Evolutionary conservation across 1,140 invertebrate species (phyloP).

Genomic region (Mizuhopecten yessoensis): DNA sequence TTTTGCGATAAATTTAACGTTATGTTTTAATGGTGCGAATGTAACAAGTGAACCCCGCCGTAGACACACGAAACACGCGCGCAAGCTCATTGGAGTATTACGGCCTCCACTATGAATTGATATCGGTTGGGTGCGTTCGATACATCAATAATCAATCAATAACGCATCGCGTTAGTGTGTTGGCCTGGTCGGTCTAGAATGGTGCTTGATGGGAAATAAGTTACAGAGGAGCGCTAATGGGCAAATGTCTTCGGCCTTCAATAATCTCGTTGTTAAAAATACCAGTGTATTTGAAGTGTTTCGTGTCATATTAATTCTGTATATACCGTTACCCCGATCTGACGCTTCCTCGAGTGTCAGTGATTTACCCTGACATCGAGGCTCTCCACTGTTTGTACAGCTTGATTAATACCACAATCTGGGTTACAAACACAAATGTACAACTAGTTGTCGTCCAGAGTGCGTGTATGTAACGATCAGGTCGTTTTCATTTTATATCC

Average conservation of each 20-base stretch:
- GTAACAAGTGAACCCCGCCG: not conserved
- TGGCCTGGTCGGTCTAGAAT: not conserved
- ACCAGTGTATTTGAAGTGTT: not conserved
- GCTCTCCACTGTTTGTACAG: not conserved
- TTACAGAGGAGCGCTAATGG: not conserved
- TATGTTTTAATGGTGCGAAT: not conserved
- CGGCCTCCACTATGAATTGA: not conserved
- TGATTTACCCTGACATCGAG: not conserved
- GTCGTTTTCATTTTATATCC: too few species aligned
- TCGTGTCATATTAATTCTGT: not conserved
- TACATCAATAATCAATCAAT: constrained; percentile 28
- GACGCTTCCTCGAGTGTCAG: not conserved
- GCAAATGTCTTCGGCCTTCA: constrained; percentile 37
- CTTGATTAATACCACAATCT: constrained; percentile 27
- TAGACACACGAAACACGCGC: constrained; percentile 22
- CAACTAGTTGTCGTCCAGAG: not conserved
- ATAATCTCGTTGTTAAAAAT: not conserved
- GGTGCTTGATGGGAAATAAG: not conserved
- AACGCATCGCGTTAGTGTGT: not conserved
- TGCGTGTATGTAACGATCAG: not conserved
- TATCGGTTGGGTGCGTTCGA: constrained; percentile 14
- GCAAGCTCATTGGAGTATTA: constrained; percentile 11
- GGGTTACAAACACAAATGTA: constrained; percentile 31
- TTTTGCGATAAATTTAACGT: not conserved
- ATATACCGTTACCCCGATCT: not conserved